phyloP scores from a whole-genome alignment of 2,797 vertebrate species.

The Lophura swinhoii region DNA sequence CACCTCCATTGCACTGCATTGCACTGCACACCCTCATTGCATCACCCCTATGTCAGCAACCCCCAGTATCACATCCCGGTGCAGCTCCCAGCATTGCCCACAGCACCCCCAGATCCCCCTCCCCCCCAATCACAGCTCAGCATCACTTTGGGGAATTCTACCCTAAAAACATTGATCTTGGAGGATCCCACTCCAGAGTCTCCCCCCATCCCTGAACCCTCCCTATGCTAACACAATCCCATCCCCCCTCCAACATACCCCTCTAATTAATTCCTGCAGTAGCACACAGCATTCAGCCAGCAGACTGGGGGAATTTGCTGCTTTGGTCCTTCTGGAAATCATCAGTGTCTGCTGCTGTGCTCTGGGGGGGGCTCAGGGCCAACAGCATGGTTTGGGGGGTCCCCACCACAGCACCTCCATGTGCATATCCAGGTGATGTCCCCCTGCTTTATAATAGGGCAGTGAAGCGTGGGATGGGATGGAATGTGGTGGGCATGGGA shows the following conservation, averaged over 20 bases:
- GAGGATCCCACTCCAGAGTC: neutral
- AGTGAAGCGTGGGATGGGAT: too few species aligned
- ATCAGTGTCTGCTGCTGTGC: neutral
- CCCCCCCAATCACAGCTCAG: too few species aligned
- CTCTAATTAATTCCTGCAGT: neutral
- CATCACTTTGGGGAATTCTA: too few species aligned
- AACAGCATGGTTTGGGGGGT: neutral
- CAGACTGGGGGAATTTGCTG: neutral
- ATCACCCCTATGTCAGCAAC: too few species aligned
- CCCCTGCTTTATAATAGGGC: neutral
- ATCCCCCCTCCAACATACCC: accelerated
- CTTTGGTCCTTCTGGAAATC: neutral
- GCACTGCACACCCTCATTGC: too few species aligned
- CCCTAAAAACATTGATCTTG: too few species aligned
- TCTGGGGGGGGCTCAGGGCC: neutral
- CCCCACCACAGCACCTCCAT: neutral
- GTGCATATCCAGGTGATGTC: neutral
- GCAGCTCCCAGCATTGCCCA: neutral
- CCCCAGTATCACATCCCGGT: neutral
- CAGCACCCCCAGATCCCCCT: neutral
- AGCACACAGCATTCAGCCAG: accelerated
- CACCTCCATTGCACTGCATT: too few species aligned
- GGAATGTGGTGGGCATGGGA: too few species aligned
- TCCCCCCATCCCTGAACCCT: neutral
- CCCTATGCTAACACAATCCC: neutral